phyloP scores from a whole-genome alignment of 2,113 vertebrate genomes.

The Gasterosteus aculeatus region DNA sequence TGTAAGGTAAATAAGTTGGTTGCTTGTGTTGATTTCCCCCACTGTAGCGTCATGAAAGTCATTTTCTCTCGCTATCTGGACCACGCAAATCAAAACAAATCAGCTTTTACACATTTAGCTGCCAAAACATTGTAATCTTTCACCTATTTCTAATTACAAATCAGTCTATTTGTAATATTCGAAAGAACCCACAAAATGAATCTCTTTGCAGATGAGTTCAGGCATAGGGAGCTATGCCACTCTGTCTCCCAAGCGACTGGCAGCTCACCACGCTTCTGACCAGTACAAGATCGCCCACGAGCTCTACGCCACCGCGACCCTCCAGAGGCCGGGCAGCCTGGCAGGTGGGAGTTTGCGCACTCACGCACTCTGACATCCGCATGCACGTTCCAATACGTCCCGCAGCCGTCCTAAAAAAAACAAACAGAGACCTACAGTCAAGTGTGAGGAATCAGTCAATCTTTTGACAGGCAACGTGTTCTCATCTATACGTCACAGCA shows the following conservation, averaged over 20 bases:
- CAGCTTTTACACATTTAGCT: neutral
- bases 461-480: slow-evolving; percentile 10
- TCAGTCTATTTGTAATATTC: slow-evolving; percentile 4
- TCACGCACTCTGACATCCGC: neutral
- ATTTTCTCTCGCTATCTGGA: neutral
- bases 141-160: neutral
- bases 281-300: slow-evolving; percentile 97
- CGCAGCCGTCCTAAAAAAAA: slow-evolving; percentile 9
- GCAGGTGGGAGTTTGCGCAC: slow-evolving; percentile 83
- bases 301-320: slow-evolving; percentile 93
- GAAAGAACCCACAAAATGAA: neutral
- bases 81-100: neutral
- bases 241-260: slow-evolving; percentile 95
- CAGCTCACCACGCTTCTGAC: slow-evolving; percentile 89
- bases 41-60: neutral
- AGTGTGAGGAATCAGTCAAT: slow-evolving; percentile 17
- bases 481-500: neutral
- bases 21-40: neutral
- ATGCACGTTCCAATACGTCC: neutral
- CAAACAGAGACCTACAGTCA: slow-evolving; percentile 20
- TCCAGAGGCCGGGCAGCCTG: slow-evolving; percentile 95
- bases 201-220: slow-evolving; percentile 87
- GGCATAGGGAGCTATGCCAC: slow-evolving; percentile 96
- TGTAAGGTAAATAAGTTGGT: neutral
- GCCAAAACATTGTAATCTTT: neutral